A percentile compares a stretch with the other conserved stretches of the same genome.
Evolutionary conservation across 2,113 vertebrate genomes (phyloP).

Genomic region (Atrichornis clamosus): DNA sequence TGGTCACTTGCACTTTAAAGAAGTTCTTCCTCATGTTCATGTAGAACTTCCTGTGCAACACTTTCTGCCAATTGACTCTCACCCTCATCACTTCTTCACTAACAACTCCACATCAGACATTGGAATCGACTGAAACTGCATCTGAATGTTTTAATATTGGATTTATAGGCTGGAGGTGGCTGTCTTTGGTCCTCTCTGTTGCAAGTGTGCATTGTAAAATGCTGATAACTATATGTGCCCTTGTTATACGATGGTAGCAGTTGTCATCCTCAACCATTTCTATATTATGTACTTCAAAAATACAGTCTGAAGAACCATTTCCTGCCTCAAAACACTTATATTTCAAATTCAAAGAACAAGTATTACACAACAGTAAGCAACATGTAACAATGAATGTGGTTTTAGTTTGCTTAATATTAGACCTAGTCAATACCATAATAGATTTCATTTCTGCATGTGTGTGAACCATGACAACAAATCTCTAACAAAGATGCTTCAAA

Average conservation of each 20-base stretch:
- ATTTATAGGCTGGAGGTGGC: background rate
- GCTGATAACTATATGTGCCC: background rate
- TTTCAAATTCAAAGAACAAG: background rate
- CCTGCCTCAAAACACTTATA: background rate
- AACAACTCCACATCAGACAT: background rate
- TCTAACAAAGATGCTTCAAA: background rate
- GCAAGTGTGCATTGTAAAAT: background rate
- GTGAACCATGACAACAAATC: background rate
- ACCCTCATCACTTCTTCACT: background rate
- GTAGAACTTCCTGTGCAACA: background rate
- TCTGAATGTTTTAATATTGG: background rate
- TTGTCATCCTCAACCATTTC: background rate
- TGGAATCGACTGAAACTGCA: background rate
- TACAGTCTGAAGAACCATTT: background rate
- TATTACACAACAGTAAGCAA: background rate
- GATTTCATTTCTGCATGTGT: background rate
- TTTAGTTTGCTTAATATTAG: background rate
- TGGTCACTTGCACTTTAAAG: too few relatives aligned
- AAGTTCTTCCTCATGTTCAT: background rate
- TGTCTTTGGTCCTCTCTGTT: background rate
- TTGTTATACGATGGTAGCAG: background rate
- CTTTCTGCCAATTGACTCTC: background rate
- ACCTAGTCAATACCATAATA: background rate
- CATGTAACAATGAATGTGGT: accelerated
- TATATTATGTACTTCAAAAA: background rate